Base-by-base conservation (phyloP, 2,888 invertebrate genomes). In the Gisinianus flammeolus region DNA sequence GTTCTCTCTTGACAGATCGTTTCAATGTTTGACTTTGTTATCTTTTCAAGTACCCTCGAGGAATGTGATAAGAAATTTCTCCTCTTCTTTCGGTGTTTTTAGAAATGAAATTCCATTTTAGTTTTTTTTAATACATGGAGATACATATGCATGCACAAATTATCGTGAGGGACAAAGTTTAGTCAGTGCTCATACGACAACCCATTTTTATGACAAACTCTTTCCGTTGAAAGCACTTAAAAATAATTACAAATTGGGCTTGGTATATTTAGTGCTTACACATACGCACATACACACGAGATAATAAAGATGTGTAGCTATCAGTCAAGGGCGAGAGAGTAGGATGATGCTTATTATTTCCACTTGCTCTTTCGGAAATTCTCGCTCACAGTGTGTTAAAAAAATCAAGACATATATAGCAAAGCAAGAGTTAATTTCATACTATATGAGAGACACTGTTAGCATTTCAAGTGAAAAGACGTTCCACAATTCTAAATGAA, bases 1-100 rank as follows among this genome's bases (percentile, higher is more conserved):
- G n/a, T 69, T 12, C 69, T 52, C 30, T 24, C 68, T 33, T 28
- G 35, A 69, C 69, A 68, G 68, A 68, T 68, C 35, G 28, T 70
- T 44, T 70, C n/a, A 70, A 70, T 52, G 54, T 44, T 52, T 10
- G 70, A 19, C 26, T 33, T 52, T 70, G 70, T 35, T 70, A 44
- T 69, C 69, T 69, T 10, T 22, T 33, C 12, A 35, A 70, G 22
- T 70, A 44, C 35, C 70, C 26, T 54, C 19, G 22, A 70, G 24
- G 2, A 44, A 70, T 35, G 70, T 24, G 24, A 70, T 68, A 68
- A 31, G 33, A n/a, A 30, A 68, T 68, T 22, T 19, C 22, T 24
- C 24, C 58, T 22, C 58, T 58, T 10, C 58, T 44, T 58, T 2
- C 58, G 22, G 19, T 58, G 58, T 58, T n/a, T 58, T 5, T 58